Base-by-base conservation (phyloP, 2,797 vertebrate species). In the Pangasius djambal region DNA sequence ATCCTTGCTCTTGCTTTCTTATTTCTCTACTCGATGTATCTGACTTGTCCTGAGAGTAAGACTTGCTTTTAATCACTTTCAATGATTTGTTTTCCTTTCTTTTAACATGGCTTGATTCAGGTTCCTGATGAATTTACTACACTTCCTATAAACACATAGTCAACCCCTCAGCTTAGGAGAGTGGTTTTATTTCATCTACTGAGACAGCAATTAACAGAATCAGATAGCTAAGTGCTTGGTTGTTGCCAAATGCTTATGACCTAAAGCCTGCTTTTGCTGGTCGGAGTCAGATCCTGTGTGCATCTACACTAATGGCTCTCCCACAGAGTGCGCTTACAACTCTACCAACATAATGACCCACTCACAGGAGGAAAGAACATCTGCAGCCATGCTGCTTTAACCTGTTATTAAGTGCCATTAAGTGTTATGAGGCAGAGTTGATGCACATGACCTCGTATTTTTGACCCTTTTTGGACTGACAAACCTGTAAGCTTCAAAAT, bases 201-300 rank as follows among this genome's bases (percentile, higher is more conserved):
- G 75, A 79, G 85, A 85, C 67, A 63, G 90, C 89, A 93, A 93
- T 93, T 93, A 92, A 86, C 57, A 88, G 74, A 91, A 90, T 91
- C 87, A 90, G 85, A 81, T 86, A 82, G 88, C 86, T 89, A 87
- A 91, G 91, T 91, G 81, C 89, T 65, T 83, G 16, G 79, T 70
- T 83, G 83, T 90, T 37, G 55, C 63, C 67, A 72, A 90, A 91
- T 88, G 89, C 84, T 89, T 89, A 85, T 75, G 85, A 92, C 88
- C 90, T 86, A 65, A 37, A 88, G 89, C 50, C 86, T 82, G 85
- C 83, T 86, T 90, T 83, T 70, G 44, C 92, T 85, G 89, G 63
- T 83, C 74, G 86, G 85, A 89, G 87, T 91, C 78, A 77, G 74
- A 59, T 75, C 82, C 74, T 52, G 67, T 85, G 74, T 78, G 84